Conservation (phyloP, 2,888 invertebrate genomes). For the Apotomis capreana region DNA sequence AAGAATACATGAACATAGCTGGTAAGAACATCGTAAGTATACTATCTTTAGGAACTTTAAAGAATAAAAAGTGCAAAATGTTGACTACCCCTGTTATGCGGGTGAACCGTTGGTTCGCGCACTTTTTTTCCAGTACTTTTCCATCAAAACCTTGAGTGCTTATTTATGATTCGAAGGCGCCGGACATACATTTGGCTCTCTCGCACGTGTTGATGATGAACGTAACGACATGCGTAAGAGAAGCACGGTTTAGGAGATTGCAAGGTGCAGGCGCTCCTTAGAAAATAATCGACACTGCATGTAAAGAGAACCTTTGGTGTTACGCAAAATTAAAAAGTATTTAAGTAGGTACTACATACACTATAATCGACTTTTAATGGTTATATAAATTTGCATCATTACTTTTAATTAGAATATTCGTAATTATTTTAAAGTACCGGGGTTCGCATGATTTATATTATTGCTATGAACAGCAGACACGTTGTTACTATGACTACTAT, state of each 20-base stretch:
- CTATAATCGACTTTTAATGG: too few species aligned
- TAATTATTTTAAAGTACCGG: too few species aligned
- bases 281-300: not conserved
- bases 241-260: not conserved
- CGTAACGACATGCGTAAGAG: not conserved
- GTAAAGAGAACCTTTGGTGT: too few species aligned
- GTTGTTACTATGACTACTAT: too few species aligned
- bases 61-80: slow-evolving; percentile 51
- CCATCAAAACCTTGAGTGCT: slow-evolving; percentile 61
- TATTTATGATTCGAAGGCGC: slow-evolving; percentile 50
- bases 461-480: too few species aligned
- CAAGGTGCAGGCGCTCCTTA: not conserved
- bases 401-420: too few species aligned
- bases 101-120: slow-evolving; percentile 53
- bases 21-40: not conserved
- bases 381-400: too few species aligned
- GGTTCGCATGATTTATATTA: too few species aligned
- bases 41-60: not conserved
- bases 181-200: slow-evolving; percentile 53
- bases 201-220: slow-evolving; percentile 44
- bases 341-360: too few species aligned
- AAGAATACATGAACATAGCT: not conserved
- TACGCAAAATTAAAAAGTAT: too few species aligned
- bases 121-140: slow-evolving; percentile 75
- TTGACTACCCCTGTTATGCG: slow-evolving; percentile 54